Base-by-base conservation (phyloP, 2,797 vertebrate genomes). In the Sebastolobus altivelis region DNA sequence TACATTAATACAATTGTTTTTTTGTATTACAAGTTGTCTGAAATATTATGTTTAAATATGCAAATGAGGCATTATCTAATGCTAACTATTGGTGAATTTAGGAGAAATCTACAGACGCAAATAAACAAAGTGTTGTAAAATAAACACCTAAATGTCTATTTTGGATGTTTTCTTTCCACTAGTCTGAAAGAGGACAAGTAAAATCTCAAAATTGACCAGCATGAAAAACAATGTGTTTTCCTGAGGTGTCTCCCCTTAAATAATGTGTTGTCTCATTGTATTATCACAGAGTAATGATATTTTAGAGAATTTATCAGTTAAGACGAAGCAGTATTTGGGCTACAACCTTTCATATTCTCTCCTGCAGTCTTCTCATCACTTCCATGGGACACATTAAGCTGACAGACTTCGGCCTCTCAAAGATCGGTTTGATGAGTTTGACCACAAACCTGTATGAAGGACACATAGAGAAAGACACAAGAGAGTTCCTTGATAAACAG, bases 361-460 rank as follows among this genome's bases (percentile, higher is more conserved):
- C 22, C 31, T 70, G 2, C 87, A 99, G 98, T 94, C 97, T 99
- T 31, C 96, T 99, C 49, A 99, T 99, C 93, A 99, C 98, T 12
- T 99, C 98, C 37, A 95, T 99, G 97, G 98, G 98, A 80, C 98
- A 99, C 89, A 97, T 99, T 80, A 99, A 99, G 85, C 96, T 99
- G 67, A 99, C 98, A 2, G 98, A 99, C 92, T 99, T 99, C 16
- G 98, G 98, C 4, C 96, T 99, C 29, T 99, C 98, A 20, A 99
- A 99, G 95, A 99, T 99, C 18, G 98, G 98, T 54, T 93, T 99
- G 88, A 99, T 99, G 98, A 99, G 98, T 79, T 90, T 99, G 87
- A 99, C 98, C 69, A 99, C 98, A 4, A 99, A 99, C 89, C 92
- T 99, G 74, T 99, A 99, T 0, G 98, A 99, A 86, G 98, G 98